Evolutionary conservation across 1,140 invertebrate genomes (phyloP), one percentile per base, ranked within the genome.

Genomic region (Bombus haemorrhoidalis): DNA sequence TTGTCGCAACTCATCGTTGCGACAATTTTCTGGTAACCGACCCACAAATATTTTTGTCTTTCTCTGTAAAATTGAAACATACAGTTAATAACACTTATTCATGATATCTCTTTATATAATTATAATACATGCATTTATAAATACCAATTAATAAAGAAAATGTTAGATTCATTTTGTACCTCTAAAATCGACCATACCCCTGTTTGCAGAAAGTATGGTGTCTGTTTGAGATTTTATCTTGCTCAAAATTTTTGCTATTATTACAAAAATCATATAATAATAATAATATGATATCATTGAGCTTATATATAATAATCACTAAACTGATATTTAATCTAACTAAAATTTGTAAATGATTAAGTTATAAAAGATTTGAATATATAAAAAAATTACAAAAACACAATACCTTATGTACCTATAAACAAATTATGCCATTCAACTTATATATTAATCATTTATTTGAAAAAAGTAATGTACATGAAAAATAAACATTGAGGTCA

Each of bases 31-130:
- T 81, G 95, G 94, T 83, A 95, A 86, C 85, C 95, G 93, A 66
- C 95, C 95, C 86, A 95, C 95, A 89, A 95, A 95, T 90, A 95
- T 95, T 88, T 95, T 95, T 86, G 95, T 95, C 87, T 95, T 95
- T 86, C 94, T 93, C 94, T 95, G 83, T 0, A 87, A 91, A 92
- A 89, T 66, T 78, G 72, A 80, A 81, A 89, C 39, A 32, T 62
- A 32, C 72, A 39, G 59, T 87, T 86, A 82, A 75, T 79, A 71
- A 74, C 25, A 59, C 43, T 39, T 66, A 78, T 64, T 64, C 28
- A 66, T 53, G 39, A 76, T 41, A 79, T 34, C 28, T 22, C 10
- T 43, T 10, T 77, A 53, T 71, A 2, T 68, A 77, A 73, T 39
- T 73, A 75, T 71, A 69, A 62, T n/a, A 77, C 57, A 86, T 77